Conservation (phyloP, 2,888 invertebrate genomes). For the Polyommatus icarus region DNA sequence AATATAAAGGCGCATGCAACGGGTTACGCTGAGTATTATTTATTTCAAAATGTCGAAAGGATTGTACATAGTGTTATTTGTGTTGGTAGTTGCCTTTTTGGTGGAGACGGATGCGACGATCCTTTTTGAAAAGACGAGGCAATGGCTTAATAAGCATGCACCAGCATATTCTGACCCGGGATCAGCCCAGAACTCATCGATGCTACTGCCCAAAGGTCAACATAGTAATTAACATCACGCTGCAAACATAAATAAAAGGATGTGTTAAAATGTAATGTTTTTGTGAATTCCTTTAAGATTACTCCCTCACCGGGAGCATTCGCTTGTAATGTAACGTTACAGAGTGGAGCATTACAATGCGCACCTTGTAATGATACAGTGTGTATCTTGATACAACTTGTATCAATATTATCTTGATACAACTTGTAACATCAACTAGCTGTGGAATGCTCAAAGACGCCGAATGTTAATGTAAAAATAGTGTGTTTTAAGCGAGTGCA, state of each 20-base stretch:
- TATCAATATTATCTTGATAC: too few relatives aligned
- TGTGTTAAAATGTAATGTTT: too few relatives aligned
- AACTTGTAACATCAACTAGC: too few relatives aligned
- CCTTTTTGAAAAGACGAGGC: not conserved
- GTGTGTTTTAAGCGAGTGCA: too few relatives aligned
- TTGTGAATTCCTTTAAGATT: too few relatives aligned
- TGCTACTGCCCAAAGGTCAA: not conserved
- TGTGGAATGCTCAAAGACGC: too few relatives aligned
- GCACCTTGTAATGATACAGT: too few relatives aligned
- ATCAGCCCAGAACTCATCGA: not conserved
- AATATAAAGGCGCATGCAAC: not conserved
- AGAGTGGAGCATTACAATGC: too few relatives aligned
- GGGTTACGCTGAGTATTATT: not conserved
- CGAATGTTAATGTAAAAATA: too few relatives aligned
- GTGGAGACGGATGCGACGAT: not conserved
- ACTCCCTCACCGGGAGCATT: too few relatives aligned
- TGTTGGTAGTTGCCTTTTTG: not conserved
- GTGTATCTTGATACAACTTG: too few relatives aligned
- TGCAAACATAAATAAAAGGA: not conserved
- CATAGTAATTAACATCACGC: not conserved
- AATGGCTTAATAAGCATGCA: not conserved
- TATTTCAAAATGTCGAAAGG: not conserved
- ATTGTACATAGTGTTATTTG: not conserved
- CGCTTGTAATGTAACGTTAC: too few relatives aligned
- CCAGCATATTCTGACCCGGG: not conserved